Base-by-base conservation (phyloP, 37 sponge, comb jelly and placozoan genomes). In the Aplysina aerophoba region DNA sequence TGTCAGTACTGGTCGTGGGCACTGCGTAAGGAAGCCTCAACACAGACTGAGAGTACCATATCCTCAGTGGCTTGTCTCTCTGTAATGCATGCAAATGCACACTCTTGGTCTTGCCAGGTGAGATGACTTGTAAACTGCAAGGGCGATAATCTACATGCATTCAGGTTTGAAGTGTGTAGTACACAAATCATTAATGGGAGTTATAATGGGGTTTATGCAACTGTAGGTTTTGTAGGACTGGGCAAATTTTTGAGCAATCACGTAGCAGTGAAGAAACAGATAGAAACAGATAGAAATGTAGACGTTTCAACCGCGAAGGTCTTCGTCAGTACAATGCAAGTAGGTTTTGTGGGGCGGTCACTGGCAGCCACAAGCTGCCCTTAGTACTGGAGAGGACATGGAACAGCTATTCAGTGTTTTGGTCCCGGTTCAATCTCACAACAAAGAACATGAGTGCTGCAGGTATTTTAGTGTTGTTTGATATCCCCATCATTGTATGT, bases 11-110 rank as follows among this genome's bases (percentile, higher is more conserved):
- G n/a, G n/a, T n/a, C n/a, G n/a, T n/a, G n/a, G n/a, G n/a, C n/a
- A n/a, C n/a, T n/a, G n/a, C n/a, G n/a, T n/a, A n/a, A n/a, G n/a
- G n/a, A n/a, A n/a, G n/a, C n/a, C n/a, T n/a, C n/a, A n/a, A n/a
- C n/a, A n/a, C n/a, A n/a, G n/a, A n/a, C n/a, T n/a, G 16, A 57
- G 15, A 17, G 15, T 17, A 57, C 71, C 71, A n/a, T 67, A 25
- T 14, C 15, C 71, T 28, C 31, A 25, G 31, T 28, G 71, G 16
- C 59, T 57, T 57, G 59, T 24, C 71, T 73, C 22, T 73, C 75
- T 8, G 75, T 73, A n/a, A 73, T 73, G 75, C 75, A 73, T 73
- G 75, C 75, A 30, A 73, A 73, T 36, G 75, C 75, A 73, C 75
- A 73, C 15, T 73, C 75, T 37, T 73, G 75, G 75, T 39, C 31